Evolutionary conservation across 2,113 vertebrate genomes (phyloP), one percentile per base, ranked within the genome.

Genomic region (Tetrax tetrax): DNA sequence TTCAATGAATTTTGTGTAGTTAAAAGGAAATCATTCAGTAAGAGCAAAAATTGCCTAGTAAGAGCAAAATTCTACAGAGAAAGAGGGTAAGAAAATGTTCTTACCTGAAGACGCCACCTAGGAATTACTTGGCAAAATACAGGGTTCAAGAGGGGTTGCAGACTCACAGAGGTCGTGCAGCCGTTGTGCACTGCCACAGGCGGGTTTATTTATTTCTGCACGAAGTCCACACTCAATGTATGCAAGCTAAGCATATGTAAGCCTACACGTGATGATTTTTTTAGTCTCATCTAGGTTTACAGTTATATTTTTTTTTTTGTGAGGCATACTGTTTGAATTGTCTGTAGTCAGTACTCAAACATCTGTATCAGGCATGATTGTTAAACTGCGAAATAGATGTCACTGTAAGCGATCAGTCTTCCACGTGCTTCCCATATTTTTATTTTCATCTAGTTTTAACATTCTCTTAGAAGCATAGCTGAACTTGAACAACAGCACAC

Each of bases 121-220:
- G 45, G 41, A 88, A 57, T 80, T 85, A 41, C 24, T 29, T 50
- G 19, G 33, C 29, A 79, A 56, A 83, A 38, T 24, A 21, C 19
- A 23, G 24, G 43, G 47, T 41, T 85, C 10, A 29, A 8, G 48
- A 33, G n/a, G 25, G 27, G 19, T 29, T 21, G 7, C 14, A 57
- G 6, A 25, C 31, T 92, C n/a, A 4, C 5, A 21, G 43, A 41
- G 35, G 14, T 68, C 24, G 0, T 2, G 27, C 24, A 61, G 60
- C 21, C 19, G 10, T 31, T 2, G 0, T 4, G 2, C 24, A 5
- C 18, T 70, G 56, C 48, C 77, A 33, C 2, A 0, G 82, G 18
- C 33, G 57, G 24, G 28, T 50, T 51, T n/a, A 0, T 54, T 57
- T 72, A 25, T 78, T 72, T 57, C 27, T 83, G 50, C 33, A 5